Evolutionary conservation across 1,140 invertebrate genomes (phyloP).

Genomic region (Drosophila miranda): DNA sequence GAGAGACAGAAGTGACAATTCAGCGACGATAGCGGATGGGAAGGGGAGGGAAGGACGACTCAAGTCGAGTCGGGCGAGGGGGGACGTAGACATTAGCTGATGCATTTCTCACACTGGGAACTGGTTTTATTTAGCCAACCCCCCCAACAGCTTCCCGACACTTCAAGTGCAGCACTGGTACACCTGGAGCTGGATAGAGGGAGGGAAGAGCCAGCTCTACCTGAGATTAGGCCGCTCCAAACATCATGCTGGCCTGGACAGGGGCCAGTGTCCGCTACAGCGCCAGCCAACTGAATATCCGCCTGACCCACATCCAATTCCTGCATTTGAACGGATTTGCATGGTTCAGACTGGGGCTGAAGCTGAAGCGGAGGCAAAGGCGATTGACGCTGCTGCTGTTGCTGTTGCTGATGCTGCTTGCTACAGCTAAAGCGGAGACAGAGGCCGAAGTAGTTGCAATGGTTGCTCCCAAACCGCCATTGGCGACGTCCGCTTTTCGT

Average conservation of each 20-base stretch:
- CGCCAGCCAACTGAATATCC: constrained; percentile 52
- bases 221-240: constrained; percentile 24
- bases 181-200: constrained; percentile 1
- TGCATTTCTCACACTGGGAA: constrained; percentile 40
- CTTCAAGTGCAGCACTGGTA: neutral
- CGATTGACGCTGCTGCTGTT: too few relatives aligned
- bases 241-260: constrained; percentile 2
- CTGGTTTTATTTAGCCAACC: constrained; percentile 64
- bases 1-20: constrained; percentile 11
- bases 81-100: neutral
- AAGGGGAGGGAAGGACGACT: neutral
- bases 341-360: constrained; percentile 39
- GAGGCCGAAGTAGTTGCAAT: constrained; percentile 12
- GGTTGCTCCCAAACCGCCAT: constrained; percentile 28
- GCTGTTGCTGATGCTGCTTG: too few relatives aligned
- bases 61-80: too few relatives aligned
- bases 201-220: constrained; percentile 19
- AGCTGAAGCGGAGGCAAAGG: neutral
- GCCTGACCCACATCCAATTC: constrained; percentile 65
- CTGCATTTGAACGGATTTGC: constrained; percentile 51
- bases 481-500: constrained; percentile 24
- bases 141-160: constrained; percentile 25
- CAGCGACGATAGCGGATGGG: constrained; percentile 1
- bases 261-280: too few relatives aligned
- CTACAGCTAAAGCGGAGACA: too few relatives aligned